Evolutionary conservation across 1,140 invertebrate genomes (phyloP).

Genomic region (Antheraea pernyi): DNA sequence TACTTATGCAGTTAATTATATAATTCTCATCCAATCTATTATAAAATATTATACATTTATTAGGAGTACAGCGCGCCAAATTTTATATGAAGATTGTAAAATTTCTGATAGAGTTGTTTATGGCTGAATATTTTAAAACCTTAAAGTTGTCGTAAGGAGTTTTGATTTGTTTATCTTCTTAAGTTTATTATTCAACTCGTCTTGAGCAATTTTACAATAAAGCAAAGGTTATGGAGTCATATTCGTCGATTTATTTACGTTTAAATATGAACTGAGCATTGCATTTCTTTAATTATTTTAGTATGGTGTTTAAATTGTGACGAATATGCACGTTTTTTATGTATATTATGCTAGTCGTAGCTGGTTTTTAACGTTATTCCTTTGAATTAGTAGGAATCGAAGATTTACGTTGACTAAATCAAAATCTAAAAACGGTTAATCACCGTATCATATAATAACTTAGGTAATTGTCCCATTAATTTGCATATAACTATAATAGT

Average conservation of each 20-base stretch:
- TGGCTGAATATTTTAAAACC: neutral
- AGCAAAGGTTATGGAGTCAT: neutral
- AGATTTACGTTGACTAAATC: neutral
- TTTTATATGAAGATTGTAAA: neutral
- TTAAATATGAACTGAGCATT: neutral
- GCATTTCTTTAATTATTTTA: neutral
- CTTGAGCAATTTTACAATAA: neutral
- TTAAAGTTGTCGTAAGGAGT: neutral
- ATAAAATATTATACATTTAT: neutral
- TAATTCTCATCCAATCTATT: neutral
- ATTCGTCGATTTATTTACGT: neutral
- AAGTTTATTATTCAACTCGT: neutral
- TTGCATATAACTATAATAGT: neutral
- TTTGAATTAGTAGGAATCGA: neutral
- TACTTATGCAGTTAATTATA: slow-evolving; percentile 20
- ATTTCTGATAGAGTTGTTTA: neutral
- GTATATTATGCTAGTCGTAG: slow-evolving; percentile 1
- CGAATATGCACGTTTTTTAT: neutral
- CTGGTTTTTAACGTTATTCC: neutral
- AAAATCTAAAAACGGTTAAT: neutral
- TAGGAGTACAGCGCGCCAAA: neutral
- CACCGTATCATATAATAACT: neutral
- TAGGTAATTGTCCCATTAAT: neutral
- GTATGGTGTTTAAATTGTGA: neutral
- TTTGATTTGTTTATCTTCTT: too few relatives aligned